Conservation (phyloP, 2,888 invertebrate species). For the Sthenelais limicola region DNA sequence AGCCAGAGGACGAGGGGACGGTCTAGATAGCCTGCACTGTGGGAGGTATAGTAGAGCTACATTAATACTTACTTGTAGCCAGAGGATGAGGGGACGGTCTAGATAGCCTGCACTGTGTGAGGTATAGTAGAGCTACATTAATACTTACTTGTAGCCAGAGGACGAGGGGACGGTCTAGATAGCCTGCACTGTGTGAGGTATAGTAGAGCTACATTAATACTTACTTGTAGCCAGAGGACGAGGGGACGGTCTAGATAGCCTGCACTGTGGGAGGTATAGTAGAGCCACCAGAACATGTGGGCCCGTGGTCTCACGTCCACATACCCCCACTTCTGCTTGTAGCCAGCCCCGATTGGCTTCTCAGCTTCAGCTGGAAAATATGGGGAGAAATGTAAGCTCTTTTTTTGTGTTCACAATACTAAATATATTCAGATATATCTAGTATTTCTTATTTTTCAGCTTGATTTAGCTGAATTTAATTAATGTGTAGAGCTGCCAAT, state of each 20-base stretch:
- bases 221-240: slow-evolving; percentile 54
- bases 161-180: slow-evolving; percentile 47
- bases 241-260: slow-evolving; percentile 49
- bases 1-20: not conserved
- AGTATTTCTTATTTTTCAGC: too few species aligned
- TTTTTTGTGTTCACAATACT: too few species aligned
- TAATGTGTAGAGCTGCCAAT: too few species aligned
- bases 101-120: not conserved
- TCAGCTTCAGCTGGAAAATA: too few species aligned
- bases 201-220: slow-evolving; percentile 54
- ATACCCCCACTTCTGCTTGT: slow-evolving; percentile 51
- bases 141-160: slow-evolving; percentile 53
- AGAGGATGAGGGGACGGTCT: not conserved
- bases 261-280: slow-evolving; percentile 50
- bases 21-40: too few species aligned
- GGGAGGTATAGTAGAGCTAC: too few species aligned
- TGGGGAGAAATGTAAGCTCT: too few species aligned
- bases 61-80: not conserved
- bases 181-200: slow-evolving; percentile 49
- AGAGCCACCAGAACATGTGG: slow-evolving; percentile 55
- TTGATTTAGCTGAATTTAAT: too few species aligned
- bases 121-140: not conserved
- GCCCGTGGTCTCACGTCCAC: slow-evolving; percentile 52
- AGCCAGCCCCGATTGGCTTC: slow-evolving; percentile 25
- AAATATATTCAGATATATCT: too few species aligned